These are phyloP conservation scores for Nipponacmea schrenckii DNA, from an alignment of 2,888 invertebrate species.

Conservation along the genomic window DNA sequence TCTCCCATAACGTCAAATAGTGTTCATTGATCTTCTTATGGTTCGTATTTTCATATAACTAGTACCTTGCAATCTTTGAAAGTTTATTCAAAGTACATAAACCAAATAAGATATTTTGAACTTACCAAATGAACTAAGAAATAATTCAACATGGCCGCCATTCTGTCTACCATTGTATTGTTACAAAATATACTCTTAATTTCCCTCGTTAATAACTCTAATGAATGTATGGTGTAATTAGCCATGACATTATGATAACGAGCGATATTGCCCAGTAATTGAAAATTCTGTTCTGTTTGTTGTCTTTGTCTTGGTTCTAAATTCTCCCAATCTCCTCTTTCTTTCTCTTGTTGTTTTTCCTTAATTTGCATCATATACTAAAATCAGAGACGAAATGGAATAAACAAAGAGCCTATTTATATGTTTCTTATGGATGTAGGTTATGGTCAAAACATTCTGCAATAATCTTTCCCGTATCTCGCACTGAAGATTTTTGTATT, in stretches of 20 bases:
- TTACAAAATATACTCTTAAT: constrained; percentile 82
- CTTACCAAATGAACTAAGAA: constrained; percentile 83
- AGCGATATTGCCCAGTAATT: constrained; percentile 83
- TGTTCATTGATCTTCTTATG: too few species aligned
- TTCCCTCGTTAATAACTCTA: constrained; percentile 72
- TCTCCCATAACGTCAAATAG: too few species aligned
- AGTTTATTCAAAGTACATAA: too few species aligned
- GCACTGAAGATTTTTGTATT: too few species aligned
- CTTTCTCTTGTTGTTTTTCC: constrained; percentile 81
- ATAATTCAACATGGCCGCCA: constrained; percentile 95
- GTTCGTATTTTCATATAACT: too few species aligned
- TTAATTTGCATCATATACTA: constrained; percentile 83
- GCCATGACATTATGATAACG: constrained; percentile 91
- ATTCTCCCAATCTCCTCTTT: constrained; percentile 77
- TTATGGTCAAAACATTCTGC: neutral
- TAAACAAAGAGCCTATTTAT: neutral
- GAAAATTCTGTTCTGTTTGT: constrained; percentile 66
- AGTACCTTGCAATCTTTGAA: too few species aligned
- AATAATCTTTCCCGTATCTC: too few species aligned
- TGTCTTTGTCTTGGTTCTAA: constrained; percentile 80
- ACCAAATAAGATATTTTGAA: constrained; percentile 10
- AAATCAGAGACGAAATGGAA: constrained; percentile 7
- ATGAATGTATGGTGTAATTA: constrained; percentile 84
- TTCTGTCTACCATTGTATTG: constrained; percentile 88
- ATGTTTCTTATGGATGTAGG: neutral